A percentile compares a stretch with the other conserved stretches of the same genome.
phyloP scores from a whole-genome alignment of 2,888 invertebrate genomes.

The Leucania comma region DNA sequence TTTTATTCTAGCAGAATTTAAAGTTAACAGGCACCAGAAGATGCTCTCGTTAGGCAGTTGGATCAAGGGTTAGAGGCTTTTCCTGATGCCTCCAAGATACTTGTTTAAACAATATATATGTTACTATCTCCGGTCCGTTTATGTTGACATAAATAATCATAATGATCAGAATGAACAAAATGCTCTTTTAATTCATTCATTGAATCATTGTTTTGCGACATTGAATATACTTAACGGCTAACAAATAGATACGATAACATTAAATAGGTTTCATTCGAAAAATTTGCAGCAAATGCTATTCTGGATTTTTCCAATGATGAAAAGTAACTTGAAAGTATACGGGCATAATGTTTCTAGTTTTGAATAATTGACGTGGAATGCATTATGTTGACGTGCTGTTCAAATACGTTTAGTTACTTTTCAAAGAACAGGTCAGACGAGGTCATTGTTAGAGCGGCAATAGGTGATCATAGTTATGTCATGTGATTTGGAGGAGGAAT shows the following conservation, averaged over 20 bases:
- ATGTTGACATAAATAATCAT: background rate
- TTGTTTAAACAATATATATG: background rate
- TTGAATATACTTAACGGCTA: conserved; percentile 10
- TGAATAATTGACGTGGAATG: conserved; percentile 32
- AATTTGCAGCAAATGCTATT: conserved; percentile 10
- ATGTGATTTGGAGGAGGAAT: background rate
- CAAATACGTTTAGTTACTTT: conserved; percentile 19
- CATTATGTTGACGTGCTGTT: conserved; percentile 9
- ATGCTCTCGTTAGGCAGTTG: background rate
- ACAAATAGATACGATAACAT: background rate
- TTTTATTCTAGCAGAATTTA: background rate
- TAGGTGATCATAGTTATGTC: background rate
- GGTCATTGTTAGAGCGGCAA: background rate
- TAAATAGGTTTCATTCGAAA: background rate
- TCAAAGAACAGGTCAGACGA: background rate
- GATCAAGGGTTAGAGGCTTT: background rate
- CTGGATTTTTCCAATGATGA: conserved; percentile 35
- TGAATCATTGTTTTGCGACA: background rate
- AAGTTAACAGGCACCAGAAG: background rate
- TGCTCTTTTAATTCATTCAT: background rate
- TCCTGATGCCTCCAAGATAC: background rate
- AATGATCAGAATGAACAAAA: background rate
- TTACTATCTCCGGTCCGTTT: background rate
- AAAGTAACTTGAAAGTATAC: conserved; percentile 32
- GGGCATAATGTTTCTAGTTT: conserved; percentile 34